Evolutionary conservation across 1,140 invertebrate genomes (phyloP), one percentile per base, ranked within the genome.

Genomic region (Trissolcus basalis): DNA sequence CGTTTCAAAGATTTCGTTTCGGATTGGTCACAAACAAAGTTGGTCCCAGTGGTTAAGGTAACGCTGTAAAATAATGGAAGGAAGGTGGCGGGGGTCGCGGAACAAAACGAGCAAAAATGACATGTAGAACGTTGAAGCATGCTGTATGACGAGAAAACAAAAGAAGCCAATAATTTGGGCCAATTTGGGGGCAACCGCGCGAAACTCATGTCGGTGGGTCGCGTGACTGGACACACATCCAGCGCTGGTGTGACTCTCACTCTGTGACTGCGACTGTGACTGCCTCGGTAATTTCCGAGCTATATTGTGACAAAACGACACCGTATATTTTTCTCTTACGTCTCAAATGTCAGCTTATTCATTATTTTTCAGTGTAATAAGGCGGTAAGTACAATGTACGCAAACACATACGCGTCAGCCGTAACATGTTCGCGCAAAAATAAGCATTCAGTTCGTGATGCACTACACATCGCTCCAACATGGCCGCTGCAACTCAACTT

Each of bases 81-180:
- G 19, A 27, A 27, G 19, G 2, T 27, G 19, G 58, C 72, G 77
- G 80, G 79, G 78, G 76, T 59, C 75, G 64, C 78, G 72, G 71
- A 76, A 84, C 75, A 74, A 74, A 79, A 80, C 77, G 75, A 69
- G 76, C 78, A 85, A 80, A 86, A 87, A 84, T 83, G 83, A 86
- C 80, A 85, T 27, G 6, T 83, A 81, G 76, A 83, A 85, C 80
- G 77, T 36, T 61, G 72, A 76, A 68, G 81, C 82, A 84, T 81
- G 81, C 80, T 80, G 80, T 85, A 86, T 85, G 84, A 87, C 85
- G 82, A 78, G 82, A 84, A 87, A 87, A 88, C 85, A 89, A 87
- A 87, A 87, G 84, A 86, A 85, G 82, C 85, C 86, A 87, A 87
- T 87, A 89, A 88, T 88, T 88, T 88, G 75, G 82, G 79, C 81